Evolutionary conservation across 2,797 vertebrate genomes (phyloP).

Genomic region (Denticeps clupeoides): DNA sequence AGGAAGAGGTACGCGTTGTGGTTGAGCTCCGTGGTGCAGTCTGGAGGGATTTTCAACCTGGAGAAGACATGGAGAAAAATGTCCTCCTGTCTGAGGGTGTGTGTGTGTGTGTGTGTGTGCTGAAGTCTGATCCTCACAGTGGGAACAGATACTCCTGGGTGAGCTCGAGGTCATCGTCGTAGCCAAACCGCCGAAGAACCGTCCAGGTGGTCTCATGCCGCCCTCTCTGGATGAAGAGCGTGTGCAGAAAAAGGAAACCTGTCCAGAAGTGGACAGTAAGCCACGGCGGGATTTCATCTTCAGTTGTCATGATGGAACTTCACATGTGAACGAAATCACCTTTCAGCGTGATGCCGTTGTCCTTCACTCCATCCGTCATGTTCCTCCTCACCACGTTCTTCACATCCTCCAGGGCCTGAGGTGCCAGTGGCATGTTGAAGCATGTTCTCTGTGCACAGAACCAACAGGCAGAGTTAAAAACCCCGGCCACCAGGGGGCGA

Average conservation of each 20-base stretch:
- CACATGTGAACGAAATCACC: constrained; percentile 48
- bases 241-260: constrained; percentile 98
- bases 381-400: constrained; percentile 97
- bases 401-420: constrained; percentile 92
- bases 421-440: constrained; percentile 91
- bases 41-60: constrained; percentile 84
- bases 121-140: constrained; percentile 54
- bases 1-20: constrained; percentile 97
- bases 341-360: constrained; percentile 88
- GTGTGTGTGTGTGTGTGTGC: no score
- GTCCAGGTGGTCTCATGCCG: constrained; percentile 98
- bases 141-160: constrained; percentile 94
- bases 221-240: constrained; percentile 94
- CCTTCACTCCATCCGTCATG: constrained; percentile 80
- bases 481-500: not conserved
- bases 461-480: constrained; percentile 1
- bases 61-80: not conserved
- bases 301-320: not conserved
- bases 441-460: constrained; percentile 75
- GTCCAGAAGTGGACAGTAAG: not conserved
- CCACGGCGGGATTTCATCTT: no score
- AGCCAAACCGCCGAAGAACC: constrained; percentile 88
- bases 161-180: constrained; percentile 90
- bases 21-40: constrained; percentile 95
- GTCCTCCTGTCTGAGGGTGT: no score